Percentiles rank a stretch among this genome's conserved stretches.
These are phyloP conservation scores for Karalla daura DNA, from an alignment of 2,797 vertebrate species.

Conservation along the genomic window DNA sequence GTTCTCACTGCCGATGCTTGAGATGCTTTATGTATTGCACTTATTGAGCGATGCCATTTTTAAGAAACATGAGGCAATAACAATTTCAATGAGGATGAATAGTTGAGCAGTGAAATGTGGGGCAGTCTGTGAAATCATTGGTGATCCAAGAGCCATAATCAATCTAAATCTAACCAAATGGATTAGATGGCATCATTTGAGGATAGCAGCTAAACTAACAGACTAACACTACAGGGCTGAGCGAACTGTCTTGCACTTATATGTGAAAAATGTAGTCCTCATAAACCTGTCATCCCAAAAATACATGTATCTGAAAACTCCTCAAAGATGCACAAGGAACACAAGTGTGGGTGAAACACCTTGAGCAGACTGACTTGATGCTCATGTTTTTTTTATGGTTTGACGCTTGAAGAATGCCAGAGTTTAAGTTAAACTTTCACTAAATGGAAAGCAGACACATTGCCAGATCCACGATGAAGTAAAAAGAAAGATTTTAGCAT, in stretches of 20 bases:
- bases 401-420: neutral
- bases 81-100: slow-evolving; percentile 30
- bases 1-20: slow-evolving; percentile 7
- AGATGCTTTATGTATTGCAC: slow-evolving; percentile 6
- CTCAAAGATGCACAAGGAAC: neutral
- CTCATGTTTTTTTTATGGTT: neutral
- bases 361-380: neutral
- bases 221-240: neutral
- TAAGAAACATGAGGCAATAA: slow-evolving; percentile 42
- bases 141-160: slow-evolving; percentile 10
- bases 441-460: neutral
- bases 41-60: slow-evolving; percentile 19
- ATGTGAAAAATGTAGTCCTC: slow-evolving; percentile 3
- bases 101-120: slow-evolving; percentile 5
- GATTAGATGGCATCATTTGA: slow-evolving; percentile 5
- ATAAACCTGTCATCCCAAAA: slow-evolving; percentile 3
- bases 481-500: neutral
- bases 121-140: slow-evolving; percentile 19
- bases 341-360: neutral
- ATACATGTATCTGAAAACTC: neutral
- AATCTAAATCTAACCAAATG: slow-evolving; percentile 21
- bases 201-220: slow-evolving; percentile 8
- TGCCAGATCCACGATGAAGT: slow-evolving; percentile 3
- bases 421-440: neutral
- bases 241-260: neutral